Evolutionary conservation across 2,113 vertebrate species (phyloP), one percentile per base, ranked within the genome.

Genomic region (Halcyon senegalensis): DNA sequence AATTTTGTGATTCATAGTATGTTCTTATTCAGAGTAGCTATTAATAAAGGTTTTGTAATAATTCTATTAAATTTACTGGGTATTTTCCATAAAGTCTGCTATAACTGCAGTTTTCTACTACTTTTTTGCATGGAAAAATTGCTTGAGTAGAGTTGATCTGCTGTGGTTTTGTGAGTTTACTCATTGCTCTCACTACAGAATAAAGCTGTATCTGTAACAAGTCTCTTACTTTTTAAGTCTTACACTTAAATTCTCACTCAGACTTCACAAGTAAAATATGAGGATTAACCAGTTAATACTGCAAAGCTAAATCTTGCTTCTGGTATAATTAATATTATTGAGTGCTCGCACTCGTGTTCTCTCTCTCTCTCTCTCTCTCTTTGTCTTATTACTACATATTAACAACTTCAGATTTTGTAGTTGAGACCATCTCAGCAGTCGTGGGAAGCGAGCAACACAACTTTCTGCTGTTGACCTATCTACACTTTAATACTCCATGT

Each of bases 11-110:
- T 74, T 96, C 56, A 68, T 53, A 48, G 5, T 70, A 31, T 59
- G 35, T 74, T 90, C 80, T 89, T 95, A 58, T 41, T 95, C 66
- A 82, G 58, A 68, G 12, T 68, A 24, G 27, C 80, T 88, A 72
- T 72, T 95, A 86, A 67, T 95, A 87, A 91, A 85, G 30, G 11
- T 48, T 56, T 20, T 41, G 20, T 69, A 92, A 89, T 90, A 5
- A 60, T 90, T 89, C 51, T 69, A 27, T 91, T 90, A 95, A 92
- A 48, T 27, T 17, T 53, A 53, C 33, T 31, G 33, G 7, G 10
- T 77, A 39, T 93, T 90, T 93, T 86, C 51, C 43, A 66, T 92
- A 67, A 83, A 95, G 63, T 78, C 27, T 89, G 16, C 80, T 77
- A 25, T n/a, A 92, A 27, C 9, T 51, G 8, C 73, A 56, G 16